Evolutionary conservation across 2,797 vertebrate species (phyloP).

Genomic region (Chrysocyon brachyurus): DNA sequence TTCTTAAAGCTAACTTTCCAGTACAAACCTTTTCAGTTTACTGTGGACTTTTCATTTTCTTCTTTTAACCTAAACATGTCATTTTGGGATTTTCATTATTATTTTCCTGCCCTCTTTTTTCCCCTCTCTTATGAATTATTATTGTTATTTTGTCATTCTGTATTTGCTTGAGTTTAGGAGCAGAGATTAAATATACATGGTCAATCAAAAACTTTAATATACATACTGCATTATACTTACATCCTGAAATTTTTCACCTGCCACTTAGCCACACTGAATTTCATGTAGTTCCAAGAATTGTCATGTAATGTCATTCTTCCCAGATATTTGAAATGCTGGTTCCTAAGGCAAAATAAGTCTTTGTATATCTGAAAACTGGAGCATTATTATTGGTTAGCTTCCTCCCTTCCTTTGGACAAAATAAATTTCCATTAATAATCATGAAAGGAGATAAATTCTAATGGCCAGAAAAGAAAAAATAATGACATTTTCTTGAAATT

Average conservation of each 20-base stretch:
- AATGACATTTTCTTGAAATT: not conserved
- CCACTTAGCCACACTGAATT: not conserved
- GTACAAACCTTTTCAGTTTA: not conserved
- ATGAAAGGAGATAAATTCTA: not conserved
- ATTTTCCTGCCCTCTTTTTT: not conserved
- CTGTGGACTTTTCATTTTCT: not conserved
- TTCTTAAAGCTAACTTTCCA: not conserved
- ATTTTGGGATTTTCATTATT: not conserved
- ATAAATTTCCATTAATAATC: not conserved
- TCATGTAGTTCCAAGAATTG: not conserved
- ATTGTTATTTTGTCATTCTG: not conserved
- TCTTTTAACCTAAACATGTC: not conserved
- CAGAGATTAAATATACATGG: not conserved
- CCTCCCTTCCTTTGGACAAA: not conserved
- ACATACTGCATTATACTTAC: not conserved
- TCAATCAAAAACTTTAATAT: not conserved
- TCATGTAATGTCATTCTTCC: not conserved
- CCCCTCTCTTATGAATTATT: not conserved
- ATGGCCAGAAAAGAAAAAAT: not conserved
- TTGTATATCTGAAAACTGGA: not conserved
- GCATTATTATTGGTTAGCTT: not conserved
- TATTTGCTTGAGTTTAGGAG: not conserved
- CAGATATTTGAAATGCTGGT: not conserved
- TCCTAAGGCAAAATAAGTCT: not conserved
- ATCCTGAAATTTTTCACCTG: not conserved